These are phyloP conservation scores for Eupithecia pulchellata DNA, from an alignment of 2,888 invertebrate genomes.

Conservation along the genomic window DNA sequence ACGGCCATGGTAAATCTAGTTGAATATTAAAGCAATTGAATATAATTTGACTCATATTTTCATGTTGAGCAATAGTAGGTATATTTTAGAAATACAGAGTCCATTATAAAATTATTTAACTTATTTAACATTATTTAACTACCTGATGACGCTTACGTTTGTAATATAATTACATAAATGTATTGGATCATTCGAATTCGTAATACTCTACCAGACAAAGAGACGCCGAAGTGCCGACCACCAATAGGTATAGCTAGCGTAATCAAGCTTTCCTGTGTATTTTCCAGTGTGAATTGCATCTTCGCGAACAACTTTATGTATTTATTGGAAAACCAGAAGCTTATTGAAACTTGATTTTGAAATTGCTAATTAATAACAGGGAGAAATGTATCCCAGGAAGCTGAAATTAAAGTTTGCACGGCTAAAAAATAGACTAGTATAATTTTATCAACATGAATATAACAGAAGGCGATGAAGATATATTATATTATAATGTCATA, in stretches of 20 bases:
- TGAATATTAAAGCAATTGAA: neutral
- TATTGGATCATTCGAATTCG: slow-evolving; percentile 16
- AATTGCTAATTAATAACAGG: too few species aligned
- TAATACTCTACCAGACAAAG: slow-evolving; percentile 31
- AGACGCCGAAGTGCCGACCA: slow-evolving; percentile 24
- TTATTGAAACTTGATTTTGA: too few species aligned
- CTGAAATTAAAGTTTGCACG: too few species aligned
- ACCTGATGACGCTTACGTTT: neutral
- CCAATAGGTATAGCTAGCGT: too few species aligned
- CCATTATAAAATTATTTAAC: neutral
- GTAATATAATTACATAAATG: neutral
- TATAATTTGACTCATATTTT: neutral
- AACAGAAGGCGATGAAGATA: too few species aligned
- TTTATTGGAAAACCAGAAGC: too few species aligned
- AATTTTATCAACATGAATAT: too few species aligned
- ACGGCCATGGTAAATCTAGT: too few species aligned
- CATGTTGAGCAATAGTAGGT: neutral
- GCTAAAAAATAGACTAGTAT: too few species aligned
- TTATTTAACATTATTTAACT: neutral
- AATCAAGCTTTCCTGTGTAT: slow-evolving; percentile 29
- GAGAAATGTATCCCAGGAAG: too few species aligned
- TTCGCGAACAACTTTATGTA: neutral
- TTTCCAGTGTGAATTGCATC: slow-evolving; percentile 25
- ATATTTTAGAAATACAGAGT: neutral
- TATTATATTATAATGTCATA: neutral